Base-by-base conservation (phyloP, 2,888 invertebrate species). In the Eilema sororculum region DNA sequence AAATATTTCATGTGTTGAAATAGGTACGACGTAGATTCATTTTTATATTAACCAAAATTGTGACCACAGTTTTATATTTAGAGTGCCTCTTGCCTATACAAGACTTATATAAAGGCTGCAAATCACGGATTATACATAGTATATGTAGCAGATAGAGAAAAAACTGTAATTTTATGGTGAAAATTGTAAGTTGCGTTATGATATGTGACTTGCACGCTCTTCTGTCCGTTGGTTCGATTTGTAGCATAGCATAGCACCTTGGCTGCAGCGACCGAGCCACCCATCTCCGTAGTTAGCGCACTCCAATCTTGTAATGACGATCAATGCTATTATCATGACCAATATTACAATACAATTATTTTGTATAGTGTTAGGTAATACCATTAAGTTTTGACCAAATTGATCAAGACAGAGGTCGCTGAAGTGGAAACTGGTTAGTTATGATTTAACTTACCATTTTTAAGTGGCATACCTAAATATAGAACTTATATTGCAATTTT, bases 61-160 rank as follows among this genome's bases (percentile, higher is more conserved):
- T 94, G 95, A 95, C 95, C 95, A 95, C 95, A 91, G 93, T 95
- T 95, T 95, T 96, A 96, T 96, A 96, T 96, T 95, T 96, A 95
- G 96, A 96, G 96, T 96, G 96, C 96, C 96, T 96, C 96, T 96
- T 96, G 95, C 95, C 95, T 95, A 90, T 94, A 95, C 93, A 95
- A 95, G 95, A 95, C 95, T 95, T 95, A 95, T 94, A 93, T 93
- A 94, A 95, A 95, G 95, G 95, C 95, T 95, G 95, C 95, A 92
- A 95, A 93, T 93, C 95, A 95, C 95, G 91, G 92, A 95, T 91
- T 93, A 93, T 92, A 93, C 91, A 92, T 93, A 93, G 93, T 92
- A 90, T 95, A 93, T 91, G 94, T 95, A 95, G 95, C 90, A 87
- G 87, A 91, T 93, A 93, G 92, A 87, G 87, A 86, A 84, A 91